Evolutionary conservation across 1,140 invertebrate species (phyloP).

Genomic region (Diprion similis): DNA sequence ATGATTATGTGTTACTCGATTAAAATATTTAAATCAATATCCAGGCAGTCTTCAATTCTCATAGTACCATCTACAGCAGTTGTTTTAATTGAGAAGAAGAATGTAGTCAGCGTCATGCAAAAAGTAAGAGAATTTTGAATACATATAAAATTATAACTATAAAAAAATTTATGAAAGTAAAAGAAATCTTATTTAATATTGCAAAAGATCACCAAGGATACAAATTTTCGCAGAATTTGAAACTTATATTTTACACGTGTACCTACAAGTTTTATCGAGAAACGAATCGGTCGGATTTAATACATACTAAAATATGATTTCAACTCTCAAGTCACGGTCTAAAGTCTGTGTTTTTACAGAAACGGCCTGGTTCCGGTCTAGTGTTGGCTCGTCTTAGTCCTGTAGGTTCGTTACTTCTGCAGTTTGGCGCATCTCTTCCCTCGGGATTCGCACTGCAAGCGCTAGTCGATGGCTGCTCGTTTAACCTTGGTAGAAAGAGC

Average conservation of each 20-base stretch:
- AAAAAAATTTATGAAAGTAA: neutral
- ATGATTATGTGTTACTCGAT: neutral
- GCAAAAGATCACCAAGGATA: neutral
- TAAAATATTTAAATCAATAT: neutral
- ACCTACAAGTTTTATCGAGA: neutral
- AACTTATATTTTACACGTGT: neutral
- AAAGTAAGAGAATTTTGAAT: too few species aligned
- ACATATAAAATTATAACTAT: neutral
- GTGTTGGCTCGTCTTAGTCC: neutral
- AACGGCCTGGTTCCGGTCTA: neutral
- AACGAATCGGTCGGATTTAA: too few species aligned
- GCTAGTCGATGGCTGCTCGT: neutral
- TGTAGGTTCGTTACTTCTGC: too few species aligned
- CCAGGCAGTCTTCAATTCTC: neutral
- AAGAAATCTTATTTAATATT: neutral
- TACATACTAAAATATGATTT: too few species aligned
- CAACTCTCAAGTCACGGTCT: neutral
- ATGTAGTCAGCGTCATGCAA: too few species aligned
- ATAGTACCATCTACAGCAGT: too few species aligned
- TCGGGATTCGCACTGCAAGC: neutral
- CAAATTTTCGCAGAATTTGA: neutral
- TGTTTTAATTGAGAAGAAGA: too few species aligned
- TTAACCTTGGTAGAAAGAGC: neutral
- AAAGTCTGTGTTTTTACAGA: constrained; percentile 1
- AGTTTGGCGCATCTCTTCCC: neutral